A percentile compares a stretch with the other conserved stretches of the same genome.
phyloP scores from a whole-genome alignment of 1,140 invertebrate species.

The Maconellicoccus hirsutus region DNA sequence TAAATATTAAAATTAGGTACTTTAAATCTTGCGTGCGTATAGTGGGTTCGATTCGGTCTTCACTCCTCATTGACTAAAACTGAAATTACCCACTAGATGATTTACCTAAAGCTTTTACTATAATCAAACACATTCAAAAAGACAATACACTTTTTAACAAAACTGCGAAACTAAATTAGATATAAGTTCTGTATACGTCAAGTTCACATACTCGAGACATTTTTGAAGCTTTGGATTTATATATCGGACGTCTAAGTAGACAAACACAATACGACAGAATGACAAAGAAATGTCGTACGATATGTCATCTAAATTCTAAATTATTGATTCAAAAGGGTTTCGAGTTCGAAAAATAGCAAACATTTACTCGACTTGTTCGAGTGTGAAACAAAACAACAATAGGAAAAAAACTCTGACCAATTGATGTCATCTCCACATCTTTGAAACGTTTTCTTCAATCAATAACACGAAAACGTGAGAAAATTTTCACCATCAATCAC shows the following conservation, averaged over 20 bases:
- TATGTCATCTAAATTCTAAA: not conserved
- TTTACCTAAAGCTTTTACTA: too few species aligned
- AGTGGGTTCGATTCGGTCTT: too few species aligned
- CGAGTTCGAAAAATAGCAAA: not conserved
- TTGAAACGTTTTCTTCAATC: not conserved
- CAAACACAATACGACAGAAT: not conserved
- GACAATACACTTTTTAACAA: too few species aligned
- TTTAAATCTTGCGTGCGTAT: too few species aligned
- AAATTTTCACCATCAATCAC: not conserved
- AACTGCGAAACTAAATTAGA: too few species aligned
- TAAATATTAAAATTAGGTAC: too few species aligned
- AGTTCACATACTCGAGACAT: too few species aligned
- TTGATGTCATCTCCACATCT: not conserved
- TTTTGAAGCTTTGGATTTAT: too few species aligned
- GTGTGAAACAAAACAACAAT: not conserved
- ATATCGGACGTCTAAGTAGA: not conserved
- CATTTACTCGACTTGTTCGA: not conserved
- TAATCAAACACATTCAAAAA: too few species aligned
- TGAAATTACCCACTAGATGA: too few species aligned
- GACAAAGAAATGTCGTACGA: not conserved
- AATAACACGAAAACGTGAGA: not conserved
- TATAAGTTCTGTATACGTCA: too few species aligned
- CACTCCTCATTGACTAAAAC: too few species aligned
- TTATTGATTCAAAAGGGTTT: slow-evolving; percentile 4
- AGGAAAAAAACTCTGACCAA: not conserved